A percentile compares a stretch with the other conserved stretches of the same genome.
These are phyloP conservation scores for Emys orbicularis DNA, from an alignment of 2,797 vertebrate genomes.

Conservation along the genomic window DNA sequence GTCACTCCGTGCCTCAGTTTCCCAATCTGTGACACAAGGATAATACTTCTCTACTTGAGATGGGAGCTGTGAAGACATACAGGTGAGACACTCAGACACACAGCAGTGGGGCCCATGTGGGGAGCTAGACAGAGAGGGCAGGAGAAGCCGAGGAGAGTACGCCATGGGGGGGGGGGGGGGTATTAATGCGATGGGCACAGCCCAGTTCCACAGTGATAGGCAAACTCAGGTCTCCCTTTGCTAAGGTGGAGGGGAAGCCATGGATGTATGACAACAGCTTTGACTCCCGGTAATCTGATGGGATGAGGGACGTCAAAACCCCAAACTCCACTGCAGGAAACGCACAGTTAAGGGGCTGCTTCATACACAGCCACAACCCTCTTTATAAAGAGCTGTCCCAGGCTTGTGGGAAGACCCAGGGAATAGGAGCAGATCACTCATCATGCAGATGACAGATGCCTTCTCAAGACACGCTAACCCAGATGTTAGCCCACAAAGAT, in stretches of 20 bases:
- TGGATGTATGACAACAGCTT: not conserved
- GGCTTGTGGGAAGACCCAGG: not conserved
- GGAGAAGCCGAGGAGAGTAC: not conserved
- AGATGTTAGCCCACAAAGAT: not conserved
- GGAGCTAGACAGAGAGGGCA: not conserved
- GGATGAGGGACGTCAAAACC: not conserved
- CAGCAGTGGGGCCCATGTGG: not conserved
- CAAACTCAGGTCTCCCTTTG: not conserved
- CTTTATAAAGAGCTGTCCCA: not conserved
- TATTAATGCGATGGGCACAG: too few relatives aligned
- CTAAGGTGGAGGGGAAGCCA: not conserved
- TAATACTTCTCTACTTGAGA: not conserved
- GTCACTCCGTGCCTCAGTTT: not conserved
- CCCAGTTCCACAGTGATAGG: not conserved
- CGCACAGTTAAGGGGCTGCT: not conserved
- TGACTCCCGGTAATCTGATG: not conserved
- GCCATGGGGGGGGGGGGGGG: too few relatives aligned
- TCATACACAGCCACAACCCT: not conserved
- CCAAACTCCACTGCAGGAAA: not conserved
- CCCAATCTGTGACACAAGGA: not conserved
- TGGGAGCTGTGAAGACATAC: not conserved
- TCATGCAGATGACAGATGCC: too few relatives aligned
- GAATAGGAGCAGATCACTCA: not conserved
- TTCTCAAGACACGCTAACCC: not conserved
- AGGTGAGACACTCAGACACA: not conserved